Base-by-base conservation (phyloP, 2,113 vertebrate species). In the Pao palembangensis region DNA sequence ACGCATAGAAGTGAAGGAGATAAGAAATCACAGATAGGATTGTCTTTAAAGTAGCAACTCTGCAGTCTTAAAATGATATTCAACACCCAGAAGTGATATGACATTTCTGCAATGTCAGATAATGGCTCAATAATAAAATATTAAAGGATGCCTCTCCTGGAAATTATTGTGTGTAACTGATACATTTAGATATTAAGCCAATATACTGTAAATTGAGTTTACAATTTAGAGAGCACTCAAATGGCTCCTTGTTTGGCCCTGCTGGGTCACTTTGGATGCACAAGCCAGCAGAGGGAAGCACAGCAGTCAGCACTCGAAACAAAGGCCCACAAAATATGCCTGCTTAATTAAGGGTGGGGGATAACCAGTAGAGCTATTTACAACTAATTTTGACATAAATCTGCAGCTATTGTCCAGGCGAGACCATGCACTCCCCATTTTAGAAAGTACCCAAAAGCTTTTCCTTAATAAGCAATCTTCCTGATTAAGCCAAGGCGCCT, bases 301-400 rank as follows among this genome's bases (percentile, higher is more conserved):
- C 58, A 74, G 46, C 42, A 54, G 82, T 84, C 78, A 75, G 79
- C 38, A 10, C 16, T 28, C 64, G 41, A 70, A 69, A 64, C 63
- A 46, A 49, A 63, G 71, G 67, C 73, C 63, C 55, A 57, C 65
- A 80, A 69, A 76, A 83, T 67, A 71, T 65, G 77, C 78, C 81
- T 62, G 76, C 85, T 88, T 91, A 88, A 90, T 90, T 91, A 90
- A 88, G 86, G 87, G 61, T 79, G 58, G 68, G 66, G 71, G 80
- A 84, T 71, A 85, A 83, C 76, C 76, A 73, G 67, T 63, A 73
- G 71, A 79, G 74, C 84, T 86, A 83, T 84, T 88, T 83, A 78
- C 77, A 79, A 63, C 64, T 77, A 73, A 85, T 82, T 87, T 80
- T 85, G 88, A 87, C 85, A 87, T 91, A 86, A 89, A 88, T 91